Percentiles rank a stretch among this genome's conserved stretches.
Evolutionary conservation across 2,888 invertebrate species (phyloP).

Genomic region (Rhingia campestris): DNA sequence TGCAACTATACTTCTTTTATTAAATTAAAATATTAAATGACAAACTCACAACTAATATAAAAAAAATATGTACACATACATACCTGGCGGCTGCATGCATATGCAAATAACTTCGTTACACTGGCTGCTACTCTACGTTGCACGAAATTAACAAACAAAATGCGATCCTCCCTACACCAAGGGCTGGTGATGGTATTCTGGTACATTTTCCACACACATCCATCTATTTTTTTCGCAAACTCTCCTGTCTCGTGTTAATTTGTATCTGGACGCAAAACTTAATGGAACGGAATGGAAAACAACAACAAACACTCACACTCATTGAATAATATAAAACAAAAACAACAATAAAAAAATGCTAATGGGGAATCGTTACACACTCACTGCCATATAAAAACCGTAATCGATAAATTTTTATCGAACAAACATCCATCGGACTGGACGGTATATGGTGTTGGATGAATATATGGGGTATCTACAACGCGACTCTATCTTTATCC

Average conservation of each 20-base stretch:
- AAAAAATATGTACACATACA: slow-evolving; percentile 9
- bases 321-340: slow-evolving; percentile 28
- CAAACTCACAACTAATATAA: slow-evolving; percentile 32
- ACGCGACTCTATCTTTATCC: slow-evolving; percentile 9
- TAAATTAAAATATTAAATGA: slow-evolving; percentile 62
- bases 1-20: slow-evolving; percentile 50
- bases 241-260: slow-evolving; percentile 39
- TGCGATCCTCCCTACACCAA: background rate
- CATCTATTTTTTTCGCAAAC: slow-evolving; percentile 33
- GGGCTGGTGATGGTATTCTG: slow-evolving; percentile 28
- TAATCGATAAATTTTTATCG: slow-evolving; percentile 55
- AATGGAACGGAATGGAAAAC: slow-evolving; percentile 63
- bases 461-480: slow-evolving; percentile 41
- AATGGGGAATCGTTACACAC: slow-evolving; percentile 52
- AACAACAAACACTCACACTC: slow-evolving; percentile 35
- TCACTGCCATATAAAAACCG: slow-evolving; percentile 38
- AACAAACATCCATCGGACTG: slow-evolving; percentile 51
- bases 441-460: slow-evolving; percentile 37
- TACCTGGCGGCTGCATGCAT: slow-evolving; percentile 41
- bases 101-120: slow-evolving; percentile 60
- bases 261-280: slow-evolving; percentile 52
- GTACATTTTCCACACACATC: slow-evolving; percentile 20
- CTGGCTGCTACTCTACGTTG: slow-evolving; percentile 39
- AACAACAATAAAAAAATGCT: slow-evolving; percentile 36
- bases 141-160: slow-evolving; percentile 39